These are phyloP conservation scores for Brachypteracias leptosomus DNA, from an alignment of 2,113 vertebrate species.

Conservation along the genomic window DNA sequence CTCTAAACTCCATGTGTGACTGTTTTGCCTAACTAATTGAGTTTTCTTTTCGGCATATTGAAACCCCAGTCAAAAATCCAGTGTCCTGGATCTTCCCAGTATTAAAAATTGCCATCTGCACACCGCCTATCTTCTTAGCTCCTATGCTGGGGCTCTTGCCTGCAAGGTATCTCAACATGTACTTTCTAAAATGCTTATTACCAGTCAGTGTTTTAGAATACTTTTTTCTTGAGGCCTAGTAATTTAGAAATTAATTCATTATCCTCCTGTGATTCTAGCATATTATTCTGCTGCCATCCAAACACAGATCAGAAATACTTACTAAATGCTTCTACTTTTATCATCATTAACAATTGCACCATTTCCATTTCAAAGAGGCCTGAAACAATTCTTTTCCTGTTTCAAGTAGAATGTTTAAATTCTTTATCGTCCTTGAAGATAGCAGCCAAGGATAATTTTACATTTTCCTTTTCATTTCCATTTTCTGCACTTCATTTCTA, in stretches of 20 bases:
- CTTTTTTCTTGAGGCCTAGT: background rate
- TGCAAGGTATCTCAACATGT: background rate
- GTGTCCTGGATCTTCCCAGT: background rate
- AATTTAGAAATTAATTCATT: slow-evolving; percentile 47
- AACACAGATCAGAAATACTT: slow-evolving; percentile 31
- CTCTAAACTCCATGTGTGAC: background rate
- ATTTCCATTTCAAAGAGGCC: slow-evolving; percentile 62
- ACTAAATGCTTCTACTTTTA: slow-evolving; percentile 39
- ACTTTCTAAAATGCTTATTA: slow-evolving; percentile 3
- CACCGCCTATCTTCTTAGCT: background rate
- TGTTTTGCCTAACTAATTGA: background rate
- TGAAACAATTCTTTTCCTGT: slow-evolving; percentile 10
- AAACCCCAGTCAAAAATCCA: background rate
- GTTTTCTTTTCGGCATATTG: background rate
- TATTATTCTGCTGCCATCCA: slow-evolving; percentile 55
- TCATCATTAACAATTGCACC: slow-evolving; percentile 34
- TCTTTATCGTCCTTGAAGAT: background rate
- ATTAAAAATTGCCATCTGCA: background rate
- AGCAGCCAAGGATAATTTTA: slow-evolving; percentile 30
- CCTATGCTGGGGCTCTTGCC: background rate
- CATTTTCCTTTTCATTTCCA: slow-evolving; percentile 38
- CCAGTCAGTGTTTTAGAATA: background rate
- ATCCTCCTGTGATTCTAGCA: background rate
- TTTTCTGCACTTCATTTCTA: slow-evolving; percentile 22
- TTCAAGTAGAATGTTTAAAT: slow-evolving; percentile 20